Evolutionary conservation across 35 echinoderm and acorn worm species (phyloP).

Genomic region (Patiria miniata): DNA sequence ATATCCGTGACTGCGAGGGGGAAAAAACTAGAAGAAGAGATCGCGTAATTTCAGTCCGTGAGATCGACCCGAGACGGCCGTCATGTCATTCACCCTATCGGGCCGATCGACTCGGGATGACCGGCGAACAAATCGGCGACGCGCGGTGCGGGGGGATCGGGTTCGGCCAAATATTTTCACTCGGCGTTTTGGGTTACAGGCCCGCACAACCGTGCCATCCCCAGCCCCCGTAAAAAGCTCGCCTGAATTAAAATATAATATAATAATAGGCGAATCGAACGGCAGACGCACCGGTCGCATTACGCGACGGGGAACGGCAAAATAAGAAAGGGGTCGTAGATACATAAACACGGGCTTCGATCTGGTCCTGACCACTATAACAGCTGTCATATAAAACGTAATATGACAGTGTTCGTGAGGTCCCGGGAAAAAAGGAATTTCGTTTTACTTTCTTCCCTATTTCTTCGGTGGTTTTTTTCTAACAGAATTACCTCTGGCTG

Average conservation of each 20-base stretch:
- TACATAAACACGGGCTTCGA: slow-evolving; percentile 18
- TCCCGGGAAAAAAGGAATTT: background rate
- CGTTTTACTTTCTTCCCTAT: background rate
- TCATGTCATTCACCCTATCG: slow-evolving; percentile 22
- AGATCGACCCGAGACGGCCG: slow-evolving; percentile 24
- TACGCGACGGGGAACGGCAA: background rate
- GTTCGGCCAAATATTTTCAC: slow-evolving; percentile 33
- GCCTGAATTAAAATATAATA: slow-evolving; percentile 32
- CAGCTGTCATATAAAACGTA: slow-evolving; percentile 10
- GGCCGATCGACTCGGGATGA: slow-evolving; percentile 26
- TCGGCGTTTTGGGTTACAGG: slow-evolving; percentile 24
- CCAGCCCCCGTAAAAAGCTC: slow-evolving; percentile 23
- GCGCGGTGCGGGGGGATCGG: slow-evolving; percentile 28
- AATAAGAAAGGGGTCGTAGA: slow-evolving; percentile 18
- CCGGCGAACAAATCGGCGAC: slow-evolving; percentile 26
- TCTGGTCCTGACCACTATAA: slow-evolving; percentile 17
- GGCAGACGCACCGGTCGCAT: slow-evolving; percentile 10
- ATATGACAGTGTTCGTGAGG: slow-evolving; percentile 16
- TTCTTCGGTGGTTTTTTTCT: background rate
- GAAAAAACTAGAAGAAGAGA: background rate
- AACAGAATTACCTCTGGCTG: slow-evolving; percentile 14
- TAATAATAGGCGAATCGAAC: slow-evolving; percentile 30
- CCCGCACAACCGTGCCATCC: background rate
- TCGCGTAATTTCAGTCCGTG: slow-evolving; percentile 16
- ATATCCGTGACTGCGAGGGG: background rate